Conservation (phyloP, 2,888 invertebrate species). For the Habrosyne pyritoides region DNA sequence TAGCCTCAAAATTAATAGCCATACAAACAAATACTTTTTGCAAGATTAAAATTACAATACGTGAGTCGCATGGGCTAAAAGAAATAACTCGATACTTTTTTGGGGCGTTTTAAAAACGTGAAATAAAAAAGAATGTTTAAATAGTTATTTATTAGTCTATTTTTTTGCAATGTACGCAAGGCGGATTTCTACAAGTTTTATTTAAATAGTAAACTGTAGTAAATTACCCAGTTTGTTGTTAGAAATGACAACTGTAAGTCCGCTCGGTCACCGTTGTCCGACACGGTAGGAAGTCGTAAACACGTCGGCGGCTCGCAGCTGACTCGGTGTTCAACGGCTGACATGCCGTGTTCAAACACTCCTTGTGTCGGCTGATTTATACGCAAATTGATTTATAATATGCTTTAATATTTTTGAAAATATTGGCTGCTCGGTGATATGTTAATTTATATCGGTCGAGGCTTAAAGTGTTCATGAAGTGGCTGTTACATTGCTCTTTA, state of each 20-base stretch:
- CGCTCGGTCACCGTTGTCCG: slow-evolving; percentile 2
- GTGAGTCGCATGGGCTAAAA: too few relatives aligned
- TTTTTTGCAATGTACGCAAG: too few relatives aligned
- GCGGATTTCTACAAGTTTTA: background rate
- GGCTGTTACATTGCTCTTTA: too few relatives aligned
- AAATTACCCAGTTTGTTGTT: background rate
- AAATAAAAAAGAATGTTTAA: too few relatives aligned
- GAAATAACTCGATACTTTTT: too few relatives aligned
- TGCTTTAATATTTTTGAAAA: background rate
- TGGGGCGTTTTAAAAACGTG: too few relatives aligned
- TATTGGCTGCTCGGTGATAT: background rate
- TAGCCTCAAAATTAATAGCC: too few relatives aligned
- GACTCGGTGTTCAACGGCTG: slow-evolving; percentile 9
- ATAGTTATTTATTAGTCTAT: too few relatives aligned
- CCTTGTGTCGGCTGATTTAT: background rate
- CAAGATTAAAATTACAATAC: too few relatives aligned
- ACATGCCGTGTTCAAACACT: background rate
- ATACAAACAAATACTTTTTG: too few relatives aligned
- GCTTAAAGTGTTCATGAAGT: too few relatives aligned
- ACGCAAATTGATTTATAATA: background rate
- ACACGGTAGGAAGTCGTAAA: slow-evolving; percentile 12
- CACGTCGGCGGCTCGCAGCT: slow-evolving; percentile 12
- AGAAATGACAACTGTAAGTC: background rate
- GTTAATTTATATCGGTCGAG: background rate
- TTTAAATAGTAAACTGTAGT: background rate